Evolutionary conservation across 2,888 invertebrate species (phyloP), one percentile per base, ranked within the genome.

Genomic region (Xestia sexstrigata): DNA sequence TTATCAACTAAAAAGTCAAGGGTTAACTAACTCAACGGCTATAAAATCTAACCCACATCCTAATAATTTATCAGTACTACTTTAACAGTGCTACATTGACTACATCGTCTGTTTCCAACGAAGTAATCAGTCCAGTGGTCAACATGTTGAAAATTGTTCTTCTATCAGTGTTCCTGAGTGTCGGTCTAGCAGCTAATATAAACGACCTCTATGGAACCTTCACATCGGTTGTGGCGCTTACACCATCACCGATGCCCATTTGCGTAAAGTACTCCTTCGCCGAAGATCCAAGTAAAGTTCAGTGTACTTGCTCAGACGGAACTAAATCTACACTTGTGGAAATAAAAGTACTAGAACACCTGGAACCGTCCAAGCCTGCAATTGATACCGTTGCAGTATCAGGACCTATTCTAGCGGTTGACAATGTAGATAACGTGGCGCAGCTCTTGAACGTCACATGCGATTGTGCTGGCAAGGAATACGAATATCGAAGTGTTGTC

Each of bases 271-370:
- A 66, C 42, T 23, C 4, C 9, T 49, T 72, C 35, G 42, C 42
- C 17, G 66, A 72, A 58, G 55, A 72, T n/a, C 42, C 0, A 49
- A 47, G 23, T 9, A 23, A 79, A 2, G 20, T 49, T 49, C 30
- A 49, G 26, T 78, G 79, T 39, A 20, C 35, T 23, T 78, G 78
- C 35, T 60, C 78, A 23, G 79, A 78, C 0, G 79, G 72, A 66
- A 66, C 26, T 17, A 45, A 66, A 13, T 66, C 30, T 15, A 78
- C 55, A 23, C 58, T 78, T 35, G n/a, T 78, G 35, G 23, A 72
- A 42, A 23, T 58, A 8, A 72, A 5, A 55, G 3, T 58, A 6
- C 1, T 72, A 17, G 79, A 79, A 49, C 49, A 42, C 2, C 23
- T 79, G 17, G 17, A n/a, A 2, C 20, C 47, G 0, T 11, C 26